phyloP scores from a whole-genome alignment of 2,888 invertebrate species.

The Tipula unca region DNA sequence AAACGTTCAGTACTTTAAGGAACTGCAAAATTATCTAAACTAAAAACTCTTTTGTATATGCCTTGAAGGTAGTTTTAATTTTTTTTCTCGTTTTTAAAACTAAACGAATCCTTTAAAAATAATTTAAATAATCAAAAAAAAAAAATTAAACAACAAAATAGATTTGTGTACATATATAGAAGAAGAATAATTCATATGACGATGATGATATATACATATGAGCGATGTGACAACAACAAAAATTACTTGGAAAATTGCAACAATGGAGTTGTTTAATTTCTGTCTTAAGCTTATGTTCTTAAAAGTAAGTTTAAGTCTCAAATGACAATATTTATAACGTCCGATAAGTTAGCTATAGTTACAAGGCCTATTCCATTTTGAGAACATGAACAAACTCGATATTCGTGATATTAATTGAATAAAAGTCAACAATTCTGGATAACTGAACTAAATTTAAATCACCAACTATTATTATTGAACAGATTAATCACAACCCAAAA shows the following conservation, averaged over 20 bases:
- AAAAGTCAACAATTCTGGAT: too few species aligned
- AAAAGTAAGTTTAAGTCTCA: too few species aligned
- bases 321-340: too few species aligned
- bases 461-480: too few species aligned
- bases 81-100: neutral
- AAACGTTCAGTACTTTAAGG: neutral
- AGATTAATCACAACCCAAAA: too few species aligned
- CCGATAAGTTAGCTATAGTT: too few species aligned
- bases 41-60: neutral
- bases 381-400: too few species aligned
- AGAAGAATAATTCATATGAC: neutral
- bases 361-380: too few species aligned
- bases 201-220: neutral
- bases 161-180: neutral
- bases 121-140: neutral
- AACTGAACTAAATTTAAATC: too few species aligned
- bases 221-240: neutral
- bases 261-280: neutral
- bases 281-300: too few species aligned
- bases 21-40: conserved; percentile 14
- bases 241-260: neutral
- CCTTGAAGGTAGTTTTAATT: neutral
- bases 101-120: neutral
- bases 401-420: too few species aligned
- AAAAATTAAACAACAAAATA: neutral